These are phyloP conservation scores for Meta bourneti DNA, from an alignment of 2,888 invertebrate species.

Conservation along the genomic window DNA sequence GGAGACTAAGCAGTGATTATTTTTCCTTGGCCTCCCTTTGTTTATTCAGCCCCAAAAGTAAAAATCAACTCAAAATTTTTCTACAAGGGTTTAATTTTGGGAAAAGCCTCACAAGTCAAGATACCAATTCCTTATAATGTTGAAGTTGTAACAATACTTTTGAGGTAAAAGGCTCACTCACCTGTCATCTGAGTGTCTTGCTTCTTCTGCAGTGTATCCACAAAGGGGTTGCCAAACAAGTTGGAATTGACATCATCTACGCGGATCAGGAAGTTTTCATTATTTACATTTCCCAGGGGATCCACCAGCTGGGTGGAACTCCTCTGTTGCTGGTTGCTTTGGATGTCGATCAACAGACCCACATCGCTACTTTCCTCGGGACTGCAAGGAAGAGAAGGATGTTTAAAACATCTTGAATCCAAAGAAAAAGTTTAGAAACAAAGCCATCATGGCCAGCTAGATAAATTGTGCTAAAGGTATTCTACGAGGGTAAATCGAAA, in stretches of 20 bases:
- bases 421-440: not conserved
- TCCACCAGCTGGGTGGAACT: constrained; percentile 77
- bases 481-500: too few relatives aligned
- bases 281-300: constrained; percentile 53
- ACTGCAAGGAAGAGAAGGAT: constrained; percentile 21
- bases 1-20: too few relatives aligned
- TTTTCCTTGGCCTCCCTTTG: too few relatives aligned
- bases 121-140: too few relatives aligned
- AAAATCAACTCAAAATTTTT: too few relatives aligned
- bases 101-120: too few relatives aligned
- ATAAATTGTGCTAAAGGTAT: too few relatives aligned
- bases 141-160: too few relatives aligned
- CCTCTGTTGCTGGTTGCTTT: constrained; percentile 33
- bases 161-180: not conserved
- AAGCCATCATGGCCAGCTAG: too few relatives aligned
- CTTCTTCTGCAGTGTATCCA: constrained; percentile 78
- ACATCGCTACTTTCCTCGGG: constrained; percentile 64
- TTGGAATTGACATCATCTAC: constrained; percentile 78
- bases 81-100: too few relatives aligned
- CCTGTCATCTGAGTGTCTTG: constrained; percentile 77
- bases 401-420: not conserved
- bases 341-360: constrained; percentile 60
- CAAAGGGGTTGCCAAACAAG: constrained; percentile 77
- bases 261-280: constrained; percentile 76
- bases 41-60: too few relatives aligned